Percentiles rank a stretch among this genome's conserved stretches.
These are phyloP conservation scores for Plumapathes pennacea DNA, from an alignment of 92 coral and sea anemone species.

Conservation along the genomic window DNA sequence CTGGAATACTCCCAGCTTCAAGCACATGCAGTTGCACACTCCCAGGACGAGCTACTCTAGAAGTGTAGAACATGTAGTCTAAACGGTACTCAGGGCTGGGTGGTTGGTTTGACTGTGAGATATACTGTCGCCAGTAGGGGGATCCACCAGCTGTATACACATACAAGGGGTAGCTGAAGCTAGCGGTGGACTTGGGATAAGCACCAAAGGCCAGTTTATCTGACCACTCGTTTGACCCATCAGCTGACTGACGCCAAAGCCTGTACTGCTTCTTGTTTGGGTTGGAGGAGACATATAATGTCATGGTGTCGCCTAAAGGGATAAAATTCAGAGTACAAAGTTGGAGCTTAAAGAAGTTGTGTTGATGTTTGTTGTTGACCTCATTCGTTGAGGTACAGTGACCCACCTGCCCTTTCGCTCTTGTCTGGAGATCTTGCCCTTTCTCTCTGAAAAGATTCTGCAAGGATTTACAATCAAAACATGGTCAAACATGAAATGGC, in stretches of 20 bases:
- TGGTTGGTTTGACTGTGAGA: conserved; percentile 58
- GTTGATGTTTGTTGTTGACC: too few relatives aligned
- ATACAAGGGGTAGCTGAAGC: conserved; percentile 76
- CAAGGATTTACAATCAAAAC: too few relatives aligned
- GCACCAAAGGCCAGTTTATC: conserved; percentile 77
- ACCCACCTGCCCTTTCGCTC: conserved; percentile 22
- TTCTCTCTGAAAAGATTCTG: conserved; percentile 56
- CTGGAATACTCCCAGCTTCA: conserved; percentile 92
- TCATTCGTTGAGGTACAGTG: too few relatives aligned
- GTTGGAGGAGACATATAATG: conserved; percentile 79
- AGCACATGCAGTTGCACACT: conserved; percentile 67
- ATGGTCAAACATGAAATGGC: too few relatives aligned
- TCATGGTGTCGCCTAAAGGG: conserved; percentile 57
- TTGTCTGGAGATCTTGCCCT: conserved; percentile 71
- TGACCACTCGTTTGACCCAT: conserved; percentile 88
- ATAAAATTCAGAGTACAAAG: not conserved
- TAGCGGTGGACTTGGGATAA: conserved; percentile 59
- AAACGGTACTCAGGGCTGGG: conserved; percentile 91
- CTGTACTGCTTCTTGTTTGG: conserved; percentile 79
- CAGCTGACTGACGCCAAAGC: conserved; percentile 79
- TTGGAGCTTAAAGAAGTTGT: too few relatives aligned
- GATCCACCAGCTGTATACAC: conserved; percentile 96
- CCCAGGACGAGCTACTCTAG: conserved; percentile 62
- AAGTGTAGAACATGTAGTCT: conserved; percentile 91
- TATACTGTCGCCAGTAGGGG: conserved; percentile 97